Conservation (phyloP, 2,888 invertebrate genomes). For the Cheilosia vulpina region DNA sequence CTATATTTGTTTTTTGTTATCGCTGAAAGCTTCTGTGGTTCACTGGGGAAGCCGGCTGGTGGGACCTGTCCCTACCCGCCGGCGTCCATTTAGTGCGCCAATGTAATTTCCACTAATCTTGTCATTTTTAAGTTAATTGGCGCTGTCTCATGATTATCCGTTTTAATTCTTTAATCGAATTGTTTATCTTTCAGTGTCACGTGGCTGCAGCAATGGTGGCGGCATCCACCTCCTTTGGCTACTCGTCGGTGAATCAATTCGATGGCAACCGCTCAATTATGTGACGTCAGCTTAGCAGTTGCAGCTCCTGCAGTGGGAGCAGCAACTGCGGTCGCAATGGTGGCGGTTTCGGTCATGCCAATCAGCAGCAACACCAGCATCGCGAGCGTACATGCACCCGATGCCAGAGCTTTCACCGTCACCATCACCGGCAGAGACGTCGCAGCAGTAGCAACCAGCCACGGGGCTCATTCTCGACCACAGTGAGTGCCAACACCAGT, state of each 20-base stretch:
- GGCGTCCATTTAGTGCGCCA: conserved; percentile 6
- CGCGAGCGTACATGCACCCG: conserved; percentile 80
- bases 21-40: not conserved
- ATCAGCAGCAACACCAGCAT: conserved; percentile 77
- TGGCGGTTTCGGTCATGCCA: conserved; percentile 57
- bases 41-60: not conserved
- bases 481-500: conserved; percentile 68
- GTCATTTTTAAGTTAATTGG: conserved; percentile 29
- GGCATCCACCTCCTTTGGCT: conserved; percentile 83
- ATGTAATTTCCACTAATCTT: conserved; percentile 27
- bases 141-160: conserved; percentile 15
- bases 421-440: conserved; percentile 81
- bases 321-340: conserved; percentile 82
- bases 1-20: not conserved
- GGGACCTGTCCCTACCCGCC: not conserved
- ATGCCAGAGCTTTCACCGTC: conserved; percentile 83
- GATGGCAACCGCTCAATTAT: conserved; percentile 82
- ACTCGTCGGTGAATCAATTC: conserved; percentile 83
- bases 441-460: conserved; percentile 80
- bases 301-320: conserved; percentile 83
- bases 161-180: conserved; percentile 38
- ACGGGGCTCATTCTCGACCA: conserved; percentile 76
- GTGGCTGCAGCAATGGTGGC: conserved; percentile 84
- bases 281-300: conserved; percentile 84
- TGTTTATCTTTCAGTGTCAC: conserved; percentile 80